Evolutionary conservation across 2,797 vertebrate genomes (phyloP).

Genomic region (Phalanger gymnotis): DNA sequence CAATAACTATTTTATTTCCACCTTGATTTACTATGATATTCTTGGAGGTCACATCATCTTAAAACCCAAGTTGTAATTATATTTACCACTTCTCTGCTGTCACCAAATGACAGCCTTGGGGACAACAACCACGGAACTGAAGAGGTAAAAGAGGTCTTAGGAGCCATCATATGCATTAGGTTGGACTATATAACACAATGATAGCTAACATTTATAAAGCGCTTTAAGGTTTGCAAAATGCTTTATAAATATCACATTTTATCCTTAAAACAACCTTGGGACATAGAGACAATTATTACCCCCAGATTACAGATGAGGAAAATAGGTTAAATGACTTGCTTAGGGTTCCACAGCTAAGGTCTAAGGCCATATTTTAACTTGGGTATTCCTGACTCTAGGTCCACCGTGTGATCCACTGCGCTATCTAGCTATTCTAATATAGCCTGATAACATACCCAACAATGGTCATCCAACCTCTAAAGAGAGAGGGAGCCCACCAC

Average conservation of each 20-base stretch:
- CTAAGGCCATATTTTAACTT: not conserved
- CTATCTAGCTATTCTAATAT: not conserved
- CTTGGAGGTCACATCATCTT: not conserved
- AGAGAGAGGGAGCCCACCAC: not conserved
- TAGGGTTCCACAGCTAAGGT: not conserved
- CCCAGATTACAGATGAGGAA: not conserved
- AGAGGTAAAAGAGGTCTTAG: not conserved
- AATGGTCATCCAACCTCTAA: not conserved
- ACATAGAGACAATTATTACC: not conserved
- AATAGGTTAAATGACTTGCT: not conserved
- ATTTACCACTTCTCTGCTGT: not conserved
- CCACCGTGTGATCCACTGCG: not conserved
- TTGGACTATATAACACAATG: not conserved
- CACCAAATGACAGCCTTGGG: not conserved
- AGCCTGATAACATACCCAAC: not conserved
- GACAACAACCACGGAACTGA: not conserved
- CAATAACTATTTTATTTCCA: not conserved
- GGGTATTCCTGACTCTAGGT: not conserved
- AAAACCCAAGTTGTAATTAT: not conserved
- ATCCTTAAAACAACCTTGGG: not conserved
- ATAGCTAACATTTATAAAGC: not conserved
- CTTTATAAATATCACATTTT: not conserved
- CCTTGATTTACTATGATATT: not conserved
- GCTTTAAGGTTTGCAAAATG: not conserved
- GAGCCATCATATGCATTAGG: not conserved